Base-by-base conservation (phyloP, 23 tunicate genomes). In the Corella eumyota region DNA sequence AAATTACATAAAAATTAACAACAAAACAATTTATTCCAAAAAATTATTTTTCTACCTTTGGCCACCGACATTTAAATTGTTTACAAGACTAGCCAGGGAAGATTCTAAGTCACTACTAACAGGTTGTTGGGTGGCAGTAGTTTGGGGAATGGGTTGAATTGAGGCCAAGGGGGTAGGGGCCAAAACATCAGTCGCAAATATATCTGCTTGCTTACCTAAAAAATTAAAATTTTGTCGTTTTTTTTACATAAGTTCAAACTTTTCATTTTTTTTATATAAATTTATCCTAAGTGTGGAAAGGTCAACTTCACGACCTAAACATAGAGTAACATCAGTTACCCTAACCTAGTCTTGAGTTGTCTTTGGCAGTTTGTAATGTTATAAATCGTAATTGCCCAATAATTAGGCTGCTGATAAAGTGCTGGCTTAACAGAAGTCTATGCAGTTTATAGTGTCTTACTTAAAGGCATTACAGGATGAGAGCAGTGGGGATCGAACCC, bases 81-180 rank as follows among this genome's bases (percentile, higher is more conserved):
- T 84, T 49, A 85, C 49, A 1, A 79, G 78, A 64, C 64, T 76
- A 2, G 83, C 94, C 25, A 85, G 79, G 11, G 94, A 85, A 3
- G 71, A 55, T 58, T 83, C 92, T 28, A 76, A 69, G 35, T 53
- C 50, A 36, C 33, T 36, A 9, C 33, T 51, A 22, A 23, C 34
- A 23, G 22, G 46, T 60, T 60, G 65, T 50, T 36, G 25, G 54
- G 19, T 44, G 34, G 56, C 4, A 46, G 11, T 45, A n/a, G n/a
- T n/a, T n/a, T n/a, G n/a, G n/a, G n/a, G 60, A 4, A 13, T 6
- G 57, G n/a, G 6, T 20, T 50, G n/a, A 50, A 17, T 27, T 20
- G 9, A 17, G n/a, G 4, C 21, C 21, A 17, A 7, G 24, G 24
- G 24, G 4, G 24, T 50, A 50, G 21, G 21, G 27, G 4, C 48